Base-by-base conservation (phyloP, 2,113 vertebrate species). In the Microcebus tavaratra region DNA sequence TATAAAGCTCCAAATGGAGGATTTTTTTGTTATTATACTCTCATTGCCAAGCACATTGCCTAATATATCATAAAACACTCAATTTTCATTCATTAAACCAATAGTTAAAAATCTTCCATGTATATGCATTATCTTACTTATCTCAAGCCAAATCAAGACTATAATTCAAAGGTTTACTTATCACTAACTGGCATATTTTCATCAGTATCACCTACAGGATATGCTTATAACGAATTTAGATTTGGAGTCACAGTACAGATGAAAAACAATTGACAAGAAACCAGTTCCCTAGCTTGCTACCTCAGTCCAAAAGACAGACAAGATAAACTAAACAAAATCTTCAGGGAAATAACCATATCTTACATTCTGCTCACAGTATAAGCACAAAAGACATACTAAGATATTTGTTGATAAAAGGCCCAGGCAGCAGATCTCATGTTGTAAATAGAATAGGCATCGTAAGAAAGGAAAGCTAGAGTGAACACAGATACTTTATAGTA, bases 371-470 rank as follows among this genome's bases (percentile, higher is more conserved):
- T 81, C 34, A 73, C 55, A 89, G 59, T 25, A 13, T 36, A 79
- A 91, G 13, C 42, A 93, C 48, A 86, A 91, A 92, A 34, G 61
- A 36, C 65, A 48, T 42, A 72, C 59, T 59, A 82, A 90, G 91
- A 50, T 70, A 81, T 9, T 45, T 87, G 48, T 5, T 92, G 63
- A 92, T 57, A 78, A 53, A 94, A 78, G 8, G 2, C 50, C 88
- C 61, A 73, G n/a, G 55, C 21, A 61, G 6, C 21, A 8, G 42
- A 80, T 95, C 61, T 36, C 34, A 9, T 8, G n/a, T 4, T 72
- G 36, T 75, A 92, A 93, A 94, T 9, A 96, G n/a, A 96, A 53
- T 23, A 73, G 15, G 34, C 36, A 91, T 70, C 55, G 27, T 39
- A 57, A 89, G 79, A 89, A 92, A 86, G 53, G 57, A 96, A 87